Evolutionary conservation across 2,888 invertebrate genomes (phyloP), one percentile per base, ranked within the genome.

Genomic region (Lissonota sp.): DNA sequence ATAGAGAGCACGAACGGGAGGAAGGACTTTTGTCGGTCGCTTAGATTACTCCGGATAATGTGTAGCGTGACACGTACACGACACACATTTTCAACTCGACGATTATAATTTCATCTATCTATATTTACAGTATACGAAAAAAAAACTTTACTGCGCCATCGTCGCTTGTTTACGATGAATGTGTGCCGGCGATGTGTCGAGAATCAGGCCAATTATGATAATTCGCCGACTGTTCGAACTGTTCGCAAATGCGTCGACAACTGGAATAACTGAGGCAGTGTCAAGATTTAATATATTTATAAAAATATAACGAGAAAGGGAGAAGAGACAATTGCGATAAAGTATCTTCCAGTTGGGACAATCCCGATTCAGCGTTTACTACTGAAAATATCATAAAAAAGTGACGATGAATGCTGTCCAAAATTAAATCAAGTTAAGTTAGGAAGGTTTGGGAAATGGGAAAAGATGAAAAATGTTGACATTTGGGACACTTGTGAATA

Each of bases 31-130:
- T 14, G 12, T n/a, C 7, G 39, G 39, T 60, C 60, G n/a, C 60
- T 39, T 60, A 60, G 60, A 58, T 60, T 60, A 12, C 40, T 40
- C 60, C 39, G 60, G 39, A 40, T 60, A 60, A 60, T 60, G 40
- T 40, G 6, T 6, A 39, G 60, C 40, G 26, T 26, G 26, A 60
- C 39, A 60, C 60, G 14, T 60, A 42, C 12, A 0, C 14, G 40
- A 6, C 40, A n/a, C 12, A 60, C 60, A 14, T 40, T 26, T 26
- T 2, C 57, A n/a, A 57, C 37, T 12, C 12, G 12, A 40, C 4
- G 40, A 26, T 26, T 26, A 26, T 26, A 26, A 26, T 26, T 26
- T 26, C 26, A 26, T 26, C 40, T 40, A 40, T 60, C 60, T 60
- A 6, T 37, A 26, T 60, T 10, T 60, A 1, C 1, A n/a, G 12